Evolutionary conservation across 2,888 invertebrate species (phyloP).

Genomic region (Corbicula japonica): DNA sequence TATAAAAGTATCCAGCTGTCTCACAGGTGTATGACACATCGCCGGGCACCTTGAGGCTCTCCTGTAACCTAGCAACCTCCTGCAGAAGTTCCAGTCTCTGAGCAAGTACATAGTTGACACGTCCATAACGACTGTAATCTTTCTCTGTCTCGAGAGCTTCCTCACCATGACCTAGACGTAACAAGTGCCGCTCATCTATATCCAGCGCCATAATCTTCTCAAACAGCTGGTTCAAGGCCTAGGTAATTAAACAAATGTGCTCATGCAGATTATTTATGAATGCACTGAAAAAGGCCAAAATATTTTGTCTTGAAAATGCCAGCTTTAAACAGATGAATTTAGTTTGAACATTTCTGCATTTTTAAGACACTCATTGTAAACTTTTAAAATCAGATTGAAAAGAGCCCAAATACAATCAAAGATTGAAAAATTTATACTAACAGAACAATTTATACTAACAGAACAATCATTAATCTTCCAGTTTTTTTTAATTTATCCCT

Average conservation of each 20-base stretch:
- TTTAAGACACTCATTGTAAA: too few species aligned
- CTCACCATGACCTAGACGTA: conserved; percentile 99
- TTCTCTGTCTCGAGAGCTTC: conserved; percentile 99
- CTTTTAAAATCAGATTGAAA: too few species aligned
- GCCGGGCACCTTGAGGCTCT: conserved; percentile 90
- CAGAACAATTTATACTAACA: too few species aligned
- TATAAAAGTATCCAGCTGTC: conserved; percentile 98
- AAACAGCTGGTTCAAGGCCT: conserved; percentile 98
- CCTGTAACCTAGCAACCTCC: conserved; percentile 95
- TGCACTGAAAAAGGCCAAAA: too few species aligned
- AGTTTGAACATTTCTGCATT: too few species aligned
- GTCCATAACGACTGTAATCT: conserved; percentile 99
- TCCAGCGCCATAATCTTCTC: conserved; percentile 99
- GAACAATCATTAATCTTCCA: too few species aligned
- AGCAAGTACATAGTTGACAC: conserved; percentile 98
- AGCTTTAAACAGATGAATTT: too few species aligned
- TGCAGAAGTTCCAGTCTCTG: conserved; percentile 95
- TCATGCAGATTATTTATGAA: neutral
- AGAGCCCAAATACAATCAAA: too few species aligned
- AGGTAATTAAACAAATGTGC: neutral
- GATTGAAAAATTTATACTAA: too few species aligned
- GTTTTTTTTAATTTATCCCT: too few species aligned
- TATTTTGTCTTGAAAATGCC: too few species aligned
- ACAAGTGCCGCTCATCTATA: conserved; percentile 98
- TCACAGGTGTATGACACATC: conserved; percentile 95